Evolutionary conservation across 2,113 vertebrate species (phyloP).

Genomic region (Mobula hypostoma): DNA sequence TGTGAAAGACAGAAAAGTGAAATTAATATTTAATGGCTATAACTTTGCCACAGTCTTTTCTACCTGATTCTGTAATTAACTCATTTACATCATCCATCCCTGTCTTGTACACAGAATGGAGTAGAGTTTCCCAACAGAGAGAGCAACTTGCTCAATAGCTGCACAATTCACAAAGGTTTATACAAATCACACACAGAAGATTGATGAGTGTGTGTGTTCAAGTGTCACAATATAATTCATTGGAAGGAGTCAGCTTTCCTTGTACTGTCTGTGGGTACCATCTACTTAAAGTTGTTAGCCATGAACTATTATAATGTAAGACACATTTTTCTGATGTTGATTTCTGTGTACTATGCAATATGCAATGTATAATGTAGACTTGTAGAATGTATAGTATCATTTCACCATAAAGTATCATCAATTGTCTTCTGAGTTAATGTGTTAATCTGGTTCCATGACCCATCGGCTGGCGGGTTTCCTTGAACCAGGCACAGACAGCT

Average conservation of each 20-base stretch:
- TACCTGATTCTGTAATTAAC: not conserved
- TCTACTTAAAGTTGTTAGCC: not conserved
- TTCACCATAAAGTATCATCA: not conserved
- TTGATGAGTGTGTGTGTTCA: not conserved
- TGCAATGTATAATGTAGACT: not conserved
- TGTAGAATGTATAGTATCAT: too few relatives aligned
- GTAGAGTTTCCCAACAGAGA: not conserved
- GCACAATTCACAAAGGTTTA: not conserved
- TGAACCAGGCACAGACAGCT: not conserved
- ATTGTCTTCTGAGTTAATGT: constrained; percentile 9
- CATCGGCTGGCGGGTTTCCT: too few relatives aligned
- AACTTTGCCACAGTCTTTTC: not conserved
- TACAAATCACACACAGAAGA: not conserved
- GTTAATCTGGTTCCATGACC: constrained; percentile 4
- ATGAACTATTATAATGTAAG: not conserved
- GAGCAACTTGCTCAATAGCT: not conserved
- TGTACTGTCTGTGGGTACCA: not conserved
- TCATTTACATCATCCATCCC: not conserved
- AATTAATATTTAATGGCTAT: not conserved
- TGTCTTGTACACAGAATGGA: not conserved
- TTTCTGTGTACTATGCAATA: not conserved
- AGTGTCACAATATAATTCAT: not conserved
- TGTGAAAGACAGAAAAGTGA: too few relatives aligned
- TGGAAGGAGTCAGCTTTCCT: not conserved
- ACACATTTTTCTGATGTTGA: not conserved